Evolutionary conservation across 2,888 invertebrate species (phyloP).

Genomic region (Chloroclysta siterata): DNA sequence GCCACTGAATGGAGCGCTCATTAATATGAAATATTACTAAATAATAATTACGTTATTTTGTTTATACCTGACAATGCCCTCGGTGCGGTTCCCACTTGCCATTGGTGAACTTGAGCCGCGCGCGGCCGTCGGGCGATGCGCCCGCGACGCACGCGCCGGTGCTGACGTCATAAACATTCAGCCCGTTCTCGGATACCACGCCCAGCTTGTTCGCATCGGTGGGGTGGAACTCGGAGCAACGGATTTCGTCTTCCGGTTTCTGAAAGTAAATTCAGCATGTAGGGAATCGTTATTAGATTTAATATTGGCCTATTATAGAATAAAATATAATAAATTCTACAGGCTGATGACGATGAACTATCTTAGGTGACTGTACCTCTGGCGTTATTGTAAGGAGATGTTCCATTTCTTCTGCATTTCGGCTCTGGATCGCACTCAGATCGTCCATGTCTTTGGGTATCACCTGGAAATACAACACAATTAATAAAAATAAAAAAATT

Average conservation of each 20-base stretch:
- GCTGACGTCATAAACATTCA: slow-evolving; percentile 90
- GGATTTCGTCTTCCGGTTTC: slow-evolving; percentile 89
- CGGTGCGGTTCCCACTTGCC: slow-evolving; percentile 99
- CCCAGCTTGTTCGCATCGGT: slow-evolving; percentile 89
- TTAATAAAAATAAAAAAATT: too few species aligned
- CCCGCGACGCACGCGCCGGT: slow-evolving; percentile 75
- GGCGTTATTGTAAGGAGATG: slow-evolving; percentile 67
- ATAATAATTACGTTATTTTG: too few species aligned
- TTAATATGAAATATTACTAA: too few species aligned
- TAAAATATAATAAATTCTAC: too few species aligned
- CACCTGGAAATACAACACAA: slow-evolving; percentile 58
- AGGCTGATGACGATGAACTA: too few species aligned
- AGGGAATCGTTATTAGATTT: too few species aligned
- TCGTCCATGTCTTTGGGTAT: slow-evolving; percentile 79
- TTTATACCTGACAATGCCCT: slow-evolving; percentile 88
- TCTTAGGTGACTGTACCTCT: slow-evolving; percentile 60
- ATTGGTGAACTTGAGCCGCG: slow-evolving; percentile 90
- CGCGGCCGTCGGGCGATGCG: slow-evolving; percentile 86
- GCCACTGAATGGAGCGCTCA: too few species aligned
- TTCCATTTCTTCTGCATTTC: slow-evolving; percentile 76
- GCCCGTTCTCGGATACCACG: slow-evolving; percentile 90
- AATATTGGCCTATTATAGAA: too few species aligned
- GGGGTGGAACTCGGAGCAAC: slow-evolving; percentile 95
- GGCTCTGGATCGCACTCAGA: slow-evolving; percentile 69
- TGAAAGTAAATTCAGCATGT: slow-evolving; percentile 36